Base-by-base conservation (phyloP, 1,140 invertebrate species). In the Drosophila bifasciata region DNA sequence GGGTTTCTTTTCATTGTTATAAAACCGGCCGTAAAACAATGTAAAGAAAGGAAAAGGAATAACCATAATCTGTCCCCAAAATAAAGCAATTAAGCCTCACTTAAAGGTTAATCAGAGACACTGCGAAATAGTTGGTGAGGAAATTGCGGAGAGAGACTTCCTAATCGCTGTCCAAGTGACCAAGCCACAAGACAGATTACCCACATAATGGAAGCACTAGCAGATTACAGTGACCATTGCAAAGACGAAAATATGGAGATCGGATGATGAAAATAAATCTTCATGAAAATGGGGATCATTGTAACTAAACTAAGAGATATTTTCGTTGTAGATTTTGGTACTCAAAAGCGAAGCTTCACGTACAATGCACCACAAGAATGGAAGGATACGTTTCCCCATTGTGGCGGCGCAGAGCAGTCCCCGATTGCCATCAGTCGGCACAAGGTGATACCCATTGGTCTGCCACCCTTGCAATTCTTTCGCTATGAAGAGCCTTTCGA, bases 401-500 rank as follows among this genome's bases (percentile, higher is more conserved):
- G 83, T 23, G 75, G 79, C 2, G 83, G 83, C 0, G 3, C 28
- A 1, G 48, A 62, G 3, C 83, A 88, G 45, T 88, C 83, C 3
- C 83, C 83, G 1, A 83, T 88, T 13, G 50, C 78, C 0, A 77
- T 88, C 0, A 79, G 40, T 40, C 21, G 21, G 0, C 66, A 59
- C 3, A 88, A 88, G 40, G 63, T 49, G 0, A 66, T 83, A 41
- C 45, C 83, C 2, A 71, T 89, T 46, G 71, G 52, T 0, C 15
- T 88, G 43, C 75, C 71, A 0, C 75, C 83, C 0, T 17, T 88
- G 28, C 5, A 63, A 8, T 83, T 88, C 2, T 71, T 52, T 1
- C 23, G 59, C 2, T 88, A 88, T 36, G 83, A 88, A 0, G 59
- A 76, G 36, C 57, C 40, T 2, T 88, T 88, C 13, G 83, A 83